Evolutionary conservation across 2,888 invertebrate genomes (phyloP), one percentile per base, ranked within the genome.

Genomic region (Chloroclystis v-ata): DNA sequence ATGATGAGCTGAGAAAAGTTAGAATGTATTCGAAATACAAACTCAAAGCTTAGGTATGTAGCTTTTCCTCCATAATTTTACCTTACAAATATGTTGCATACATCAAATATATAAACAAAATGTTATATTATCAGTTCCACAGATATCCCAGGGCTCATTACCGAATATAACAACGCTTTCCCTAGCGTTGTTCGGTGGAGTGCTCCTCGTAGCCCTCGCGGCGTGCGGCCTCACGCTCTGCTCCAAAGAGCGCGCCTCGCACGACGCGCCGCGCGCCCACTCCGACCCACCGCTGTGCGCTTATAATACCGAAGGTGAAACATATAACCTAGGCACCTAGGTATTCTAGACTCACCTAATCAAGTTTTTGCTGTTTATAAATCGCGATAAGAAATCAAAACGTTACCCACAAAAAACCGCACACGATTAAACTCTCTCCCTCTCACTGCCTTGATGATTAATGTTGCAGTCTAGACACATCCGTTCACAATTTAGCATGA

Each of bases 211-310:
- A 44, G 85, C 84, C 56, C 72, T 87, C 57, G 75, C 74, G 54
- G 87, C 87, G 60, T 87, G 86, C 71, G 84, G 83, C 4, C 78
- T 87, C 1, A 85, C 85, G 65, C 74, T 87, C 67, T 86, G 82
- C 61, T 79, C 84, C 35, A 78, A 74, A 65, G 86, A 84, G 51
- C 71, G 78, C 13, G 61, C 61, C 46, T 56, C 67, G 1, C 55
- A 49, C 14, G 75, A 75, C 57, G 47, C 70, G 49, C 75, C 79
- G 42, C 70, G 65, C 28, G 63, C 63, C 29, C 51, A 42, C 14
- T 39, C 62, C 2, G 78, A 80, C 53, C 82, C 83, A 39, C 82
- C 83, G 37, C 75, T 83, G 12, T 80, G 82, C 53, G 84, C 84
- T 0, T 84, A 83, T 57, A 82, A 75, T 49, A 84, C 84, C 49